Evolutionary conservation across 2,113 vertebrate genomes (phyloP), one percentile per base, ranked within the genome.

Genomic region (Nannobrachium achirus): DNA sequence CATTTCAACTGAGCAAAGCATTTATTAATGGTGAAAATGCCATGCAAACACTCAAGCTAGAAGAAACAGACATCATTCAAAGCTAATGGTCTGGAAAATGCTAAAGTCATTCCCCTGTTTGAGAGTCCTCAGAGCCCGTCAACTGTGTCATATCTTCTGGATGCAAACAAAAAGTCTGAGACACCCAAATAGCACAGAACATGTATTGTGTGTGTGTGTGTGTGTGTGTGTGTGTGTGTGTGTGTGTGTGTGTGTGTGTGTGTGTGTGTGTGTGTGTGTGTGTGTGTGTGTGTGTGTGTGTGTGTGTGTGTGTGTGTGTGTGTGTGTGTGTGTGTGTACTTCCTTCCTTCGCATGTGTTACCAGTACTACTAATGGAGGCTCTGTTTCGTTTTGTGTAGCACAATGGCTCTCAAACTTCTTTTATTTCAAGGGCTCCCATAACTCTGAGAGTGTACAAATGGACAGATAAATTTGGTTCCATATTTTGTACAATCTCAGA

Each of bases 11-110:
- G 69, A 80, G 49, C 49, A 39, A 40, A 51, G 69, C 53, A 66
- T 84, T 84, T 90, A 63, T 74, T 77, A 79, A 68, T 77, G 73
- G 73, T 70, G 63, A 72, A 73, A 75, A 66, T 73, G 72, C 81
- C 71, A 79, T 69, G 65, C 79, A 85, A 84, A 79, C 56, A 79
- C 72, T 70, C 53, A 11, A 60, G 69, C 80, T 67, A 25, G 55
- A 78, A 59, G 69, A 49, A 76, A 49, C 74, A 50, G 20, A 61
- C 56, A 78, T 79, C 51, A 66, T 67, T 78, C 75, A 76, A 73
- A 10, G 15, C 83, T 71, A 79, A 85, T 81, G 77, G 81, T 56
- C 65, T 52, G 46, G 73, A 57, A 82, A 86, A 86, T 72, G 45
- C 62, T 63, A 25, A 8, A 63, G 57, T 68, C 16, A 72, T 75